Percentiles rank a stretch among this genome's conserved stretches.
Conservation (phyloP, 2,888 invertebrate genomes). For the Smittia sp. region DNA sequence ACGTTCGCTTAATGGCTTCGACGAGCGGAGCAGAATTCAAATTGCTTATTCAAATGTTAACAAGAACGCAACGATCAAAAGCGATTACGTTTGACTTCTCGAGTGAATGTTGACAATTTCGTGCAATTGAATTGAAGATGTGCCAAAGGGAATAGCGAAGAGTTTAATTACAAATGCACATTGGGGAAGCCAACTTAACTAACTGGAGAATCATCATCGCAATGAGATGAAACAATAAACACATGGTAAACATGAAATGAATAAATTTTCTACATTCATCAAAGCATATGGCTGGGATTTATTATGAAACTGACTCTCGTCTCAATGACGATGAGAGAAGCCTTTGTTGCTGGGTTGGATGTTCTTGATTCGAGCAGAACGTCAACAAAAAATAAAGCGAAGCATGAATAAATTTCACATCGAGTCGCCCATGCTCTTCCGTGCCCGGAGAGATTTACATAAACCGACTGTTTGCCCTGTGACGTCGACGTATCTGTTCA, state of each 20-base stretch:
- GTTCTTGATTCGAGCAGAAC: conserved; percentile 17
- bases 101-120: background rate
- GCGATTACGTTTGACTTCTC: background rate
- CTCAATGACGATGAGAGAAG: conserved; percentile 5
- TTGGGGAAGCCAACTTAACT: background rate
- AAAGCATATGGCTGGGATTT: conserved; percentile 32
- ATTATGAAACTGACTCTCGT: conserved; percentile 18
- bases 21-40: background rate
- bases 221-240: conserved; percentile 23
- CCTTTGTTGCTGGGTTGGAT: background rate
- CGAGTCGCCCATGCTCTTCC: background rate
- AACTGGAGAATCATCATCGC: background rate
- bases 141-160: background rate
- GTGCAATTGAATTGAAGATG: background rate
- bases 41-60: background rate
- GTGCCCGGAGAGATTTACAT: background rate
- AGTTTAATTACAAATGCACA: background rate
- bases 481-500: conserved; percentile 19
- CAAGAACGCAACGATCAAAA: background rate
- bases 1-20: background rate
- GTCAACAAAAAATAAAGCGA: background rate
- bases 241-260: conserved; percentile 27
- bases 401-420: conserved; percentile 22
- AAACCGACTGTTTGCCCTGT: background rate
- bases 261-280: conserved; percentile 33